phyloP scores from a whole-genome alignment of 2,888 invertebrate species.

The Holacanthella duospinosa region DNA sequence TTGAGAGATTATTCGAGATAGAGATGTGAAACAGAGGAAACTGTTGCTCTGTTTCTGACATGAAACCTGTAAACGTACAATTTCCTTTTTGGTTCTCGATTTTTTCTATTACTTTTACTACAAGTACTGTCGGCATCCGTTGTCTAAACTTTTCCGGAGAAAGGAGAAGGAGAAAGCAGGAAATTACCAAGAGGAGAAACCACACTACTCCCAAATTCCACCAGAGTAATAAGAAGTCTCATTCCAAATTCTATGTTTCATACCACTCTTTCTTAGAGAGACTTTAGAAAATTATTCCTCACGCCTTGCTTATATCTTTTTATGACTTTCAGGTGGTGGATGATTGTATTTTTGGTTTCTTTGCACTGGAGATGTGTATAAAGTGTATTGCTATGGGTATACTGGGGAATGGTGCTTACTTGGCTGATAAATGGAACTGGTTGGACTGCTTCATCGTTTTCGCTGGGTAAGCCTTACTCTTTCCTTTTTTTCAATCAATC shows the following conservation, averaged over 20 bases:
- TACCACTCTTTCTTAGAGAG: no score
- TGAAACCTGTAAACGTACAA: neutral
- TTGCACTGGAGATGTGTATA: conserved; percentile 93
- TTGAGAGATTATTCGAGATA: neutral
- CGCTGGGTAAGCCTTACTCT: conserved; percentile 74
- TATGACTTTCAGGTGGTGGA: conserved; percentile 69
- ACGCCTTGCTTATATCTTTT: neutral
- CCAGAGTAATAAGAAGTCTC: no score
- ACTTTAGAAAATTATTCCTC: no score
- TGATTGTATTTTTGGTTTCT: conserved; percentile 97
- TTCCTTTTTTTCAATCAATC: neutral
- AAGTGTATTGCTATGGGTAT: conserved; percentile 99
- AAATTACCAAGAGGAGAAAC: no score
- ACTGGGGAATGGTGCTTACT: conserved; percentile 82
- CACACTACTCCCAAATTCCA: no score
- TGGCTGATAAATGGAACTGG: conserved; percentile 98
- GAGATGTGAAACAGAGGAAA: no score
- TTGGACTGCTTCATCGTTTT: conserved; percentile 95
- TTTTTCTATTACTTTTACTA: neutral
- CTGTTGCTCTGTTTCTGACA: conserved; percentile 4
- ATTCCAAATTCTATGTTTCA: no score
- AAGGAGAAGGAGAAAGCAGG: neutral
- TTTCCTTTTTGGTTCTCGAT: neutral
- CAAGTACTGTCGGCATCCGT: no score
- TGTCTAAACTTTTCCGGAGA: neutral